Evolutionary conservation across 2,113 vertebrate species (phyloP).

Genomic region (Pygoscelis antarcticus): DNA sequence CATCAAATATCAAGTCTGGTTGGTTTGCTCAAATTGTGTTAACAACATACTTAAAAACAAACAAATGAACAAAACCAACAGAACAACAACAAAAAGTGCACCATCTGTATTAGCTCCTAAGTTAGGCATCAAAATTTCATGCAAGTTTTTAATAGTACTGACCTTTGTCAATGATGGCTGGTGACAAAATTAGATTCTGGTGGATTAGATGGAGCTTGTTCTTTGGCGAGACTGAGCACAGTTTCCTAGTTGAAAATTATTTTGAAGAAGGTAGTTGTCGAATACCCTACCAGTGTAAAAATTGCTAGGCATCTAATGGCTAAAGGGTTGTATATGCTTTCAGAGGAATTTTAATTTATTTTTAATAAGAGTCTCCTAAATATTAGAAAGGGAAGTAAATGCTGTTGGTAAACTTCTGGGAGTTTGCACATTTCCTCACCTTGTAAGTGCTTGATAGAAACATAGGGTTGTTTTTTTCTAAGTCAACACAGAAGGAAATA

Average conservation of each 20-base stretch:
- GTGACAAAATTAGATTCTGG: background rate
- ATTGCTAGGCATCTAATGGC: background rate
- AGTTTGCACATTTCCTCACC: background rate
- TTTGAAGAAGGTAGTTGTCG: background rate
- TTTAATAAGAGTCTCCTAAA: background rate
- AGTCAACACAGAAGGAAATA: background rate
- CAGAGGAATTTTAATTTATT: background rate
- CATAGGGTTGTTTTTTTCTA: background rate
- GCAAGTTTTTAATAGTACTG: background rate
- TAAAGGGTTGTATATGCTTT: background rate
- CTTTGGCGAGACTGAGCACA: background rate
- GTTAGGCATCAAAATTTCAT: background rate
- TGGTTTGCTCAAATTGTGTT: background rate
- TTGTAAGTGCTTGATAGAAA: background rate
- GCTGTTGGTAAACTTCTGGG: background rate
- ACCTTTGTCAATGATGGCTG: background rate
- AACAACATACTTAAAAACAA: background rate
- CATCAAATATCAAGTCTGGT: background rate
- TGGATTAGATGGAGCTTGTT: background rate
- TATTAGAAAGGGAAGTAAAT: background rate
- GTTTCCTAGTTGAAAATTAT: background rate
- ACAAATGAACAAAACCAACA: background rate
- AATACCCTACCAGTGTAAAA: background rate
- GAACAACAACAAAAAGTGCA: rapidly evolving
- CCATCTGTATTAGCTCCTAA: background rate